Conservation (phyloP, 2,797 vertebrate genomes). For the Poliocrania exsul region DNA sequence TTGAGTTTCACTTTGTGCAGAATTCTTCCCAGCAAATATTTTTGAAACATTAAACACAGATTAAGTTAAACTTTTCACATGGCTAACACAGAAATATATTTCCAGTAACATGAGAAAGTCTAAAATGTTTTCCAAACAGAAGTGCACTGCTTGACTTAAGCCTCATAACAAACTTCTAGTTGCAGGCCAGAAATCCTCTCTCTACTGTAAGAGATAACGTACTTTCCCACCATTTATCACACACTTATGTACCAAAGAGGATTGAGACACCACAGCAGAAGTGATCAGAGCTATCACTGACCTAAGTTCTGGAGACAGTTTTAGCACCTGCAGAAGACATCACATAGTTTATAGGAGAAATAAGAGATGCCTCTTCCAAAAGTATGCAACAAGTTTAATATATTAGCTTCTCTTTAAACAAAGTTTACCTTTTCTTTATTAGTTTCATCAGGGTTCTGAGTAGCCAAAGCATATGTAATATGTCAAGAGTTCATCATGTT, state of each 20-base stretch:
- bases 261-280: background rate
- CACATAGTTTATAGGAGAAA: background rate
- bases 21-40: slow-evolving; percentile 12
- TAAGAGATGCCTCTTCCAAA: background rate
- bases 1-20: background rate
- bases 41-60: slow-evolving; percentile 40
- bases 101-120: slow-evolving; percentile 20
- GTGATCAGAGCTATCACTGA: background rate
- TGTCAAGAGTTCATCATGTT: background rate
- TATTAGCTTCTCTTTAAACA: background rate
- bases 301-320: background rate
- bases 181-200: background rate
- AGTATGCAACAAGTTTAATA: background rate
- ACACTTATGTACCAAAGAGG: background rate
- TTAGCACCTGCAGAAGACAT: background rate
- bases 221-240: background rate
- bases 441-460: background rate
- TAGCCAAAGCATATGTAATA: background rate
- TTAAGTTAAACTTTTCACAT: slow-evolving; percentile 9
- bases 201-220: background rate
- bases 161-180: background rate
- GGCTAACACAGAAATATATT: slow-evolving; percentile 8
- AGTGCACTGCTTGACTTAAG: background rate
- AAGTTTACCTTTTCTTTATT: background rate
- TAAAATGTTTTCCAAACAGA: slow-evolving; percentile 33